phyloP scores from a whole-genome alignment of 2,888 invertebrate species.

The Harmothoe impar region DNA sequence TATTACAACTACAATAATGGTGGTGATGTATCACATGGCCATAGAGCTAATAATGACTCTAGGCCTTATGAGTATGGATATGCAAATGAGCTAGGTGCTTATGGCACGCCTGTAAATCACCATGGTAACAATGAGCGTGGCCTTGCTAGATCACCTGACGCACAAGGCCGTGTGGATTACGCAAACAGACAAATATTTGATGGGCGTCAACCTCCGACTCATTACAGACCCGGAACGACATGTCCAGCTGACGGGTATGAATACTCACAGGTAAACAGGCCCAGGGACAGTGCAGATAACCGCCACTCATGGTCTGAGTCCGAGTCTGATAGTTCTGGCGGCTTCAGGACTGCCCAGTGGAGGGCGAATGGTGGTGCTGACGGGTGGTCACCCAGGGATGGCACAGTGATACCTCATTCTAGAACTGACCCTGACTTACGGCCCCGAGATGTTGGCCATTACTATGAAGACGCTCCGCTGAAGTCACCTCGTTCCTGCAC shows the following conservation, averaged over 20 bases:
- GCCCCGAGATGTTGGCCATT: not conserved
- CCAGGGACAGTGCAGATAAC: not conserved
- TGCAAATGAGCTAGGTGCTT: not conserved
- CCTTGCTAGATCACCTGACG: not conserved
- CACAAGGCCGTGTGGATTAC: not conserved
- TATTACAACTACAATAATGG: not conserved
- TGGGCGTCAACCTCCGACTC: not conserved
- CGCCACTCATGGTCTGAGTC: slow-evolving; percentile 18
- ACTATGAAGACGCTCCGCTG: not conserved
- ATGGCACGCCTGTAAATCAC: not conserved
- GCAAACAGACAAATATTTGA: not conserved
- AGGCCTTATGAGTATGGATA: not conserved
- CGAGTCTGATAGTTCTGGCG: not conserved
- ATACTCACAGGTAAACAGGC: slow-evolving; percentile 30
- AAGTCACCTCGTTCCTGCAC: slow-evolving; percentile 51
- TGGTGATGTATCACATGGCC: too few relatives aligned
- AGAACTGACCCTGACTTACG: not conserved
- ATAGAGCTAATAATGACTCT: too few relatives aligned
- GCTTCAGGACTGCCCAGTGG: not conserved
- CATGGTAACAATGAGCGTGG: not conserved
- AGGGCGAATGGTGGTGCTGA: too few relatives aligned
- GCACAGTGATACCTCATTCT: not conserved
- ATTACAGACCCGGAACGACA: not conserved
- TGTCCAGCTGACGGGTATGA: not conserved
- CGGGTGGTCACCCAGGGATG: not conserved